Percentiles rank a stretch among this genome's conserved stretches.
phyloP scores from a whole-genome alignment of 2,888 invertebrate species.

The Phyllotreta cruciferae region DNA sequence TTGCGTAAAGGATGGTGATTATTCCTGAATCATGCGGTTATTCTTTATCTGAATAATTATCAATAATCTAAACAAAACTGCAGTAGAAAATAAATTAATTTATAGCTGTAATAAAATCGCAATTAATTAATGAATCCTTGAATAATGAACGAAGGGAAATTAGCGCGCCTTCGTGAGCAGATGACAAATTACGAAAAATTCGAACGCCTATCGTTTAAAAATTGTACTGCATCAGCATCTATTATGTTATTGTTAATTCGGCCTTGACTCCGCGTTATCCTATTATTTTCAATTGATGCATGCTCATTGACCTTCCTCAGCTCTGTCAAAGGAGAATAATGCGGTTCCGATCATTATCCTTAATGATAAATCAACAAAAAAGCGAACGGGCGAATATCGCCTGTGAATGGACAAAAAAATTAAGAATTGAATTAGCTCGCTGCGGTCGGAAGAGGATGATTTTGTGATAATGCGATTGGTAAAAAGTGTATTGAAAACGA shows the following conservation, averaged over 20 bases:
- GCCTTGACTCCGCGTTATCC: slow-evolving; percentile 10
- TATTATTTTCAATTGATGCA: slow-evolving; percentile 4
- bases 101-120: background rate
- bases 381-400: slow-evolving; percentile 1
- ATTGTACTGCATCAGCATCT: slow-evolving; percentile 1
- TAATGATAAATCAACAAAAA: slow-evolving; percentile 14
- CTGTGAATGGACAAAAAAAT: background rate
- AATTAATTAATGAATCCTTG: background rate
- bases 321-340: slow-evolving; percentile 6
- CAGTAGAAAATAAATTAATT: too few species aligned
- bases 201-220: slow-evolving; percentile 4
- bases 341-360: slow-evolving; percentile 14
- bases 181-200: slow-evolving; percentile 13
- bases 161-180: background rate
- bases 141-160: background rate
- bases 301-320: slow-evolving; percentile 14
- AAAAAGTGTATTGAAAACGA: too few species aligned
- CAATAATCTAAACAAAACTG: too few species aligned
- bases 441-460: slow-evolving; percentile 19
- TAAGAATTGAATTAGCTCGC: slow-evolving; percentile 1
- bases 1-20: too few species aligned
- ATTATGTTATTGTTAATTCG: slow-evolving; percentile 7
- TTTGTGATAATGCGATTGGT: slow-evolving; percentile 6
- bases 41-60: too few species aligned
- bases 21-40: too few species aligned